Evolutionary conservation across 2,113 vertebrate species (phyloP).

Genomic region (Entosphenus tridentatus): DNA sequence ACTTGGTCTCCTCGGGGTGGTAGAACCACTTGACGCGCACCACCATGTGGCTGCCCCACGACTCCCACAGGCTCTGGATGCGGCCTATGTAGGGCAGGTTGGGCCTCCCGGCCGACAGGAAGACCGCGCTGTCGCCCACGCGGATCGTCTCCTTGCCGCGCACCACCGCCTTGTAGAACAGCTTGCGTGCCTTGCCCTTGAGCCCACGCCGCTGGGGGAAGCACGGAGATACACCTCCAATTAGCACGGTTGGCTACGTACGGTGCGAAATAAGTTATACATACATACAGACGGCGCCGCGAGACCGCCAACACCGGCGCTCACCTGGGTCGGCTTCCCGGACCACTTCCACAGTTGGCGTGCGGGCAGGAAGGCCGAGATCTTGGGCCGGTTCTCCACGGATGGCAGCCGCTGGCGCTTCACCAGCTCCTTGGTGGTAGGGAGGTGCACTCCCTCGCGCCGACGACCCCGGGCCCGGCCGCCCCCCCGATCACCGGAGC

Average conservation of each 20-base stretch:
- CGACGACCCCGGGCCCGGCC: too few relatives aligned
- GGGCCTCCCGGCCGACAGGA: slow-evolving; percentile 68
- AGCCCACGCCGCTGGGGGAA: slow-evolving; percentile 53
- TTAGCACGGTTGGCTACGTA: too few relatives aligned
- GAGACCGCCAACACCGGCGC: neutral
- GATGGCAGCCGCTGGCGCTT: slow-evolving; percentile 58
- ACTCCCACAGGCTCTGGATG: slow-evolving; percentile 94
- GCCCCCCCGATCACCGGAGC: too few relatives aligned
- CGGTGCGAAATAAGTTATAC: too few relatives aligned
- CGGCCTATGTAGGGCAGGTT: slow-evolving; percentile 79
- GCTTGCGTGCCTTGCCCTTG: slow-evolving; percentile 79
- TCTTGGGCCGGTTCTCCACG: slow-evolving; percentile 59
- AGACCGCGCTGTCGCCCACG: slow-evolving; percentile 79
- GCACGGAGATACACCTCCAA: neutral
- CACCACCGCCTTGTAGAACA: slow-evolving; percentile 89
- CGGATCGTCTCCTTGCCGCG: slow-evolving; percentile 64
- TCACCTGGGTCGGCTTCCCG: slow-evolving; percentile 79
- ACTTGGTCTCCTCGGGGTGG: slow-evolving; percentile 81
- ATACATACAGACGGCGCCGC: too few relatives aligned
- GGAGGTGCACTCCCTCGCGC: neutral
- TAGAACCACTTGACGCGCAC: slow-evolving; percentile 98
- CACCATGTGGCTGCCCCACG: slow-evolving; percentile 90
- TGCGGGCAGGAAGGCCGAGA: slow-evolving; percentile 53
- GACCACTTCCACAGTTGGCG: slow-evolving; percentile 87
- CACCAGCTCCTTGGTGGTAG: slow-evolving; percentile 39